A percentile compares a stretch with the other conserved stretches of the same genome.
Conservation (phyloP, 2,113 vertebrate genomes). For the Triplophysa tibetana region DNA sequence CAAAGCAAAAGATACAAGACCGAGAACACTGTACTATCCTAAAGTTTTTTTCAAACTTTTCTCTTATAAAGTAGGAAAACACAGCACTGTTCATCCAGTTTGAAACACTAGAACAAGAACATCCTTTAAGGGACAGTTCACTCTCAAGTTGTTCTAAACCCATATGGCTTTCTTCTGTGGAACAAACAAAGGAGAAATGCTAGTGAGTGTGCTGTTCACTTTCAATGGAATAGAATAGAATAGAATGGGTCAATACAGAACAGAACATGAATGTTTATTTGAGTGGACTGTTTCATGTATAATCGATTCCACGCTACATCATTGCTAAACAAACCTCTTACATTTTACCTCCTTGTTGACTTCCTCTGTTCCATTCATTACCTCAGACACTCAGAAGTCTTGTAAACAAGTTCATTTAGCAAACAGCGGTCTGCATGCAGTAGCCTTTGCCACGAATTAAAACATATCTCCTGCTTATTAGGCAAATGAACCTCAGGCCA, state of each 20-base stretch:
- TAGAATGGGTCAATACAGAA: no score
- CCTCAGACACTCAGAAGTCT: conserved; percentile 9
- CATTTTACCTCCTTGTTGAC: not conserved
- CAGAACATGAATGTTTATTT: no score
- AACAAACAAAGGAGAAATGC: no score
- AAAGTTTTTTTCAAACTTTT: conserved; percentile 20
- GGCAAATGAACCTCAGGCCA: conserved; percentile 26
- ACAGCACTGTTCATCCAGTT: not conserved
- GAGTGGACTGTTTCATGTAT: no score
- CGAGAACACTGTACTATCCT: not conserved
- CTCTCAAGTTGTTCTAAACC: no score
- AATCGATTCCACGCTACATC: not conserved
- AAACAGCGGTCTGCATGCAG: conserved; percentile 30
- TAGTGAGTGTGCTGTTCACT: no score
- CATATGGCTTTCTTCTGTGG: no score
- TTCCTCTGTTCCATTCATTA: conserved; percentile 4
- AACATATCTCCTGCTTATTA: conserved; percentile 40
- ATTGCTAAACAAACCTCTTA: not conserved
- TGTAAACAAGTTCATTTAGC: conserved; percentile 34
- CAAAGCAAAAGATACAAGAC: not conserved
- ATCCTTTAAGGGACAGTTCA: not conserved
- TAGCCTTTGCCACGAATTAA: conserved; percentile 41
- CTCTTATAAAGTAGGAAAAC: not conserved
- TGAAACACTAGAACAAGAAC: no score
- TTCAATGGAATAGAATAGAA: no score